Evolutionary conservation across 1,140 invertebrate genomes (phyloP).

Genomic region (Anastatus disparis): DNA sequence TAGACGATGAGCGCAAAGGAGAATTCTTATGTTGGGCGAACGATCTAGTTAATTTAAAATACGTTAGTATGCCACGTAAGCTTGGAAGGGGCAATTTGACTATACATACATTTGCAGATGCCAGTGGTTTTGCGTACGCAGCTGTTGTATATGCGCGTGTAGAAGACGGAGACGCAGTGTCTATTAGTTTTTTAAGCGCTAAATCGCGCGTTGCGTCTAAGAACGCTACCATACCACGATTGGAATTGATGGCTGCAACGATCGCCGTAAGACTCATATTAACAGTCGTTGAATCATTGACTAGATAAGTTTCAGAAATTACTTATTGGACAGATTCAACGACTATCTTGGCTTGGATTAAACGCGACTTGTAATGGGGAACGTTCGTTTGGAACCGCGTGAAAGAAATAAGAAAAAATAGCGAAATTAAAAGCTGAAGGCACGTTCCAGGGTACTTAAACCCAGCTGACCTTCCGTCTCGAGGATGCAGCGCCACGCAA

Average conservation of each 20-base stretch:
- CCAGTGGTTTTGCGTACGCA: not conserved
- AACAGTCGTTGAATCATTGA: not conserved
- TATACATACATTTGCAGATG: constrained; percentile 1
- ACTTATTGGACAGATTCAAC: not conserved
- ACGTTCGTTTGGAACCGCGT: not conserved
- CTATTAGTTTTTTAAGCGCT: not conserved
- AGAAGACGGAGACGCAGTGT: not conserved
- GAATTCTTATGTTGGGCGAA: constrained; percentile 34
- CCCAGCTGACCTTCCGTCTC: too few species aligned
- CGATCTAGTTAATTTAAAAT: constrained; percentile 5
- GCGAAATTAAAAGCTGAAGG: not conserved
- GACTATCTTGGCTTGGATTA: too few species aligned
- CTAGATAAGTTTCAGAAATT: not conserved
- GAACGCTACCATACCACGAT: not conserved
- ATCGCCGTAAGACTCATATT: too few species aligned
- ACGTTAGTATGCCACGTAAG: too few species aligned
- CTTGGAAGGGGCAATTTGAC: not conserved
- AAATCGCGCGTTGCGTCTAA: not conserved
- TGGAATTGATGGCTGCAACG: not conserved
- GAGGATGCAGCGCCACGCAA: constrained; percentile 45
- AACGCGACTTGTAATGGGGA: not conserved
- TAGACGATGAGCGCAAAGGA: not conserved
- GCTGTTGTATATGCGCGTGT: not conserved
- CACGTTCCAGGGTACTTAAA: not conserved
- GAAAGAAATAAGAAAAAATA: not conserved